Evolutionary conservation across 2,113 vertebrate species (phyloP).

Genomic region (Camelus dromedarius): DNA sequence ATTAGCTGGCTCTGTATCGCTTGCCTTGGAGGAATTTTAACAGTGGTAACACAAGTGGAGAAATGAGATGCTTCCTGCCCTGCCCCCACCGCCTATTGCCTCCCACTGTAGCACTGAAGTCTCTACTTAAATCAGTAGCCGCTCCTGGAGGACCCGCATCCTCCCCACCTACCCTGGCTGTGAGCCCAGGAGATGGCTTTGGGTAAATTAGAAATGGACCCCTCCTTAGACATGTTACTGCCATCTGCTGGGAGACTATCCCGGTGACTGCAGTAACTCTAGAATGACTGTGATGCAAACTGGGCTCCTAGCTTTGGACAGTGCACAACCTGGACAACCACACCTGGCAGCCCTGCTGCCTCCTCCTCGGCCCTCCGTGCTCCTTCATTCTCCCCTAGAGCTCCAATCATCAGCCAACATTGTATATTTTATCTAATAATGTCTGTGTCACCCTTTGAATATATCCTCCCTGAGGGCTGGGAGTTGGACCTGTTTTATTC

Average conservation of each 20-base stretch:
- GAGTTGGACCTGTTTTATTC: neutral
- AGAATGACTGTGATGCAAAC: neutral
- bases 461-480: neutral
- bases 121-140: no score
- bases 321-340: neutral
- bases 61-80: no score
- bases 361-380: neutral
- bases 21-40: neutral
- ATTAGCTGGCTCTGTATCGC: neutral
- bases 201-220: neutral
- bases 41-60: no score
- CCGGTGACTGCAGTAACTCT: no score
- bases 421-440: neutral
- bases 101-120: no score
- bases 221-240: neutral
- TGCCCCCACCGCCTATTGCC: no score
- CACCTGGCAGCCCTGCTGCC: neutral
- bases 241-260: neutral
- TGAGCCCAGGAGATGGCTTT: neutral
- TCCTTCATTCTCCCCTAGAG: neutral
- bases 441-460: neutral
- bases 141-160: neutral
- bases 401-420: neutral
- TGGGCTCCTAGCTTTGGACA: neutral
- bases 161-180: neutral